Percentiles rank a stretch among this genome's conserved stretches.
Evolutionary conservation across 2,113 vertebrate genomes (phyloP).

Genomic region (Ammodramus savannarum): DNA sequence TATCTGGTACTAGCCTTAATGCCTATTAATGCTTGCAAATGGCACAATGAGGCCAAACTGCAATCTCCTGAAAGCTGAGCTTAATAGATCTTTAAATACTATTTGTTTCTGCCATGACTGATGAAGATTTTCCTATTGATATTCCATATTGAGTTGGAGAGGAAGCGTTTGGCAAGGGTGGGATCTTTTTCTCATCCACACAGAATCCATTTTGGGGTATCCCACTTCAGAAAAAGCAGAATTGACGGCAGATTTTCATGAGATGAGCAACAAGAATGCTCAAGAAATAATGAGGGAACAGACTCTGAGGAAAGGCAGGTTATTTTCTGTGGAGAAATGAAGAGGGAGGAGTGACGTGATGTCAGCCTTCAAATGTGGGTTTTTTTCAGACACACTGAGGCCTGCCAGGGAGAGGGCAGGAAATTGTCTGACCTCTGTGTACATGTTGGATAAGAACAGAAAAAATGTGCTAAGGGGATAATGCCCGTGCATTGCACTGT

Average conservation of each 20-base stretch:
- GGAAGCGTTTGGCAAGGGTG: neutral
- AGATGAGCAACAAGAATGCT: neutral
- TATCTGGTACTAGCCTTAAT: neutral
- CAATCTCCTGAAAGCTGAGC: conserved; percentile 29
- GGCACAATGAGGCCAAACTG: neutral
- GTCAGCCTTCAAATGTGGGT: neutral
- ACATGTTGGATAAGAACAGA: neutral
- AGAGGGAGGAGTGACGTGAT: neutral
- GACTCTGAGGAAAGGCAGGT: neutral
- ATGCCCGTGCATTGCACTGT: neutral
- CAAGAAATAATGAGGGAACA: neutral
- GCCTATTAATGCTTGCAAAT: neutral
- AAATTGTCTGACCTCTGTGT: neutral
- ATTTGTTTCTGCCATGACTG: neutral
- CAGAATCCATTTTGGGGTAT: neutral
- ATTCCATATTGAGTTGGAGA: neutral
- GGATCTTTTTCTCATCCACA: neutral
- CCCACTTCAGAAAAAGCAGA: neutral
- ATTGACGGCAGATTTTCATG: neutral
- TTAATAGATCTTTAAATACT: neutral
- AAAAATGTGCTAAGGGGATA: neutral
- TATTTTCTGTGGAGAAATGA: neutral
- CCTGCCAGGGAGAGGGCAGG: neutral
- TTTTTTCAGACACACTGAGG: neutral
- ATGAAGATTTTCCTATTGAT: neutral